phyloP scores from a whole-genome alignment of 2,888 invertebrate genomes.

The Aromia moschata region DNA sequence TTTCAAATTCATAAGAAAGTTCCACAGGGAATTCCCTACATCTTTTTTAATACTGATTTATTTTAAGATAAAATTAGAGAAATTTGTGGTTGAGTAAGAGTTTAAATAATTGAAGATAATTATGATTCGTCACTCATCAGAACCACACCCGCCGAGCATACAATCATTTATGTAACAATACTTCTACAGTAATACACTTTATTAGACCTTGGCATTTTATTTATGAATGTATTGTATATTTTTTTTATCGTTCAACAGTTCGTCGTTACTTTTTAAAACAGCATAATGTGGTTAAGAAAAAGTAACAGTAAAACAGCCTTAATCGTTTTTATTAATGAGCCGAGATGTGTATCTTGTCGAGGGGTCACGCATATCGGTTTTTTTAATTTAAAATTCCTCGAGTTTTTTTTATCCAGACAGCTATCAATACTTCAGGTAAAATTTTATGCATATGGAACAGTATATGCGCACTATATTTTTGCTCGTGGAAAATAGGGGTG shows the following conservation, averaged over 20 bases:
- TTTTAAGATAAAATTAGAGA: no score
- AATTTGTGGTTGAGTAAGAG: not conserved
- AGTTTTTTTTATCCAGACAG: no score
- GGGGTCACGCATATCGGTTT: not conserved
- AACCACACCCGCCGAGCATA: not conserved
- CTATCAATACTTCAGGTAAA: no score
- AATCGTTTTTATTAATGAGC: not conserved
- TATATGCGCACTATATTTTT: no score
- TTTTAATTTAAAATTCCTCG: no score
- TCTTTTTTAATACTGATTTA: no score
- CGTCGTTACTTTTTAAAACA: not conserved
- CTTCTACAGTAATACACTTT: not conserved
- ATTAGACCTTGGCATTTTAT: conserved; percentile 19
- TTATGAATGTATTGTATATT: conserved; percentile 11
- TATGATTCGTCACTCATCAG: conserved; percentile 8
- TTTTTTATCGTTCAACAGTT: not conserved
- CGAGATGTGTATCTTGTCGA: not conserved
- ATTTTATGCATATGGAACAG: no score
- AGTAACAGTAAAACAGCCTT: not conserved
- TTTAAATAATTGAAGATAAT: not conserved
- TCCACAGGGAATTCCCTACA: no score
- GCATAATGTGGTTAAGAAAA: not conserved
- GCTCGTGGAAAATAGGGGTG: no score
- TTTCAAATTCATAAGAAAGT: no score
- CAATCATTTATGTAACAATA: conserved; percentile 4